Conservation (phyloP, 2,797 vertebrate genomes). For the Capromys pilorides region DNA sequence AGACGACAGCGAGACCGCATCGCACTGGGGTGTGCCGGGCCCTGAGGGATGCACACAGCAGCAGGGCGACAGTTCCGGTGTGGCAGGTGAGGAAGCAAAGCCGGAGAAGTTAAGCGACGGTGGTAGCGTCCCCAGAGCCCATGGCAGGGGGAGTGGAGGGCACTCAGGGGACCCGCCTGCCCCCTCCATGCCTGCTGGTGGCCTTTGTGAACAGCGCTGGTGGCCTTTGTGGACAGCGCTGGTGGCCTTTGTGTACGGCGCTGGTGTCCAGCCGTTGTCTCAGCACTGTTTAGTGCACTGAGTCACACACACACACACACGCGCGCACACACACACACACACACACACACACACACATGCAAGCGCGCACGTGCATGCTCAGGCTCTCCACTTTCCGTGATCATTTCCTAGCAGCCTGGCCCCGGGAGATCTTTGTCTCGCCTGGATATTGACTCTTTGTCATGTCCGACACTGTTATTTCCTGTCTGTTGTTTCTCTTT, state of each 20-base stretch:
- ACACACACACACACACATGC: no score
- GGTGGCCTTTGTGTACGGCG: background rate
- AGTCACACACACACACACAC: rapidly evolving
- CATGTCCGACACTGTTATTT: background rate
- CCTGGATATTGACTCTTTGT: background rate
- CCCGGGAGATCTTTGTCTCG: rapidly evolving
- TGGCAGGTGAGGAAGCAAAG: background rate
- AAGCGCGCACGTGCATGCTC: no score
- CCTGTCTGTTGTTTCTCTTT: background rate
- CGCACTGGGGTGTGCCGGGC: rapidly evolving
- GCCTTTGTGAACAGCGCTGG: rapidly evolving
- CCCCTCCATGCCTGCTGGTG: background rate
- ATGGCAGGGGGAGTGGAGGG: background rate
- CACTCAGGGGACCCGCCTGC: background rate
- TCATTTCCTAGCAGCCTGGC: rapidly evolving
- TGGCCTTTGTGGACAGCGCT: no score
- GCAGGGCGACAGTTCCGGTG: rapidly evolving
- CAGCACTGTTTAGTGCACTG: rapidly evolving
- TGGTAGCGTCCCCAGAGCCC: background rate
- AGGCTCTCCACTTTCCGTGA: rapidly evolving
- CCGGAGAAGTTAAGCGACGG: rapidly evolving
- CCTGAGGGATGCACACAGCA: rapidly evolving
- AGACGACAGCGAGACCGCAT: rapidly evolving
- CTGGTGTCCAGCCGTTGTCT: background rate
- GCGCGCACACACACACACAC: rapidly evolving